Percentiles rank a stretch among this genome's conserved stretches.
Evolutionary conservation across 1,140 invertebrate genomes (phyloP).

Genomic region (Diorhabda sublineata): DNA sequence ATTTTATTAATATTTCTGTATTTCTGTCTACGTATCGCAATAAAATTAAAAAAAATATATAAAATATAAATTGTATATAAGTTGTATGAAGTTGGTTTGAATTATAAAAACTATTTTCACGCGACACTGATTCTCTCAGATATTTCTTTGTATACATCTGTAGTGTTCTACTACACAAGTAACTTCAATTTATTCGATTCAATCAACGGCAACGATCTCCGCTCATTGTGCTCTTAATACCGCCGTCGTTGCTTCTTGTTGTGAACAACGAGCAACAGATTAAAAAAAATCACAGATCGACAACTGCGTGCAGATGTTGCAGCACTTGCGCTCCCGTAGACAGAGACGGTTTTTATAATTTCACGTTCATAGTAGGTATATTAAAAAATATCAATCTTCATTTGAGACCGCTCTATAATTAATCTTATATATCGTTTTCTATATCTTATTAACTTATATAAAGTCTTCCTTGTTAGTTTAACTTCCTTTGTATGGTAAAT

Average conservation of each 20-base stretch:
- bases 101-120: neutral
- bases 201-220: neutral
- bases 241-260: neutral
- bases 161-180: neutral
- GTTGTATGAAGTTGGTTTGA: too few relatives aligned
- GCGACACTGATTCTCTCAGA: neutral
- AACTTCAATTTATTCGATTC: neutral
- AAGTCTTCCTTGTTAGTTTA: too few relatives aligned
- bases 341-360: neutral
- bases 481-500: too few relatives aligned
- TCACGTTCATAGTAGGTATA: neutral
- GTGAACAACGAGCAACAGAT: neutral
- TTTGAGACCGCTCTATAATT: too few relatives aligned
- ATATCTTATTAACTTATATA: too few relatives aligned
- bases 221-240: neutral
- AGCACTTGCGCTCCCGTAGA: neutral
- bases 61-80: too few relatives aligned
- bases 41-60: too few relatives aligned
- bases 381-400: neutral
- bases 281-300: neutral
- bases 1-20: too few relatives aligned
- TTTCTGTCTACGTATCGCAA: too few relatives aligned
- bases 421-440: too few relatives aligned
- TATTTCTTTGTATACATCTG: too few relatives aligned
- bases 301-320: slow-evolving; percentile 1